Evolutionary conservation across 2,113 vertebrate genomes (phyloP).

Genomic region (Rhynchomys soricoides): DNA sequence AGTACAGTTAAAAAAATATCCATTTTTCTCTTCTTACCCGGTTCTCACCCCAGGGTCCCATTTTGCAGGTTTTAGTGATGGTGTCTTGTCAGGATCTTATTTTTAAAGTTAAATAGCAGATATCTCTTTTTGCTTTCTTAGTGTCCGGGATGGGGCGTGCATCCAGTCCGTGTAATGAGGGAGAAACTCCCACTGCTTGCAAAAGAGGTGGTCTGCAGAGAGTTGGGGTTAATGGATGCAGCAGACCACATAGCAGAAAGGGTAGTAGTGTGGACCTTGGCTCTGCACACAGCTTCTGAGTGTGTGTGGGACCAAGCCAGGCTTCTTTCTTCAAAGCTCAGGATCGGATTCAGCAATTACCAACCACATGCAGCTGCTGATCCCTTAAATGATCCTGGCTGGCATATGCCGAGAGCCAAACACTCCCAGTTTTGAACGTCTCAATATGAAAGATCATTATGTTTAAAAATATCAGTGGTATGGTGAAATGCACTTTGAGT

Average conservation of each 20-base stretch:
- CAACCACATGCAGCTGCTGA: fast-evolving
- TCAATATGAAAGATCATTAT: background rate
- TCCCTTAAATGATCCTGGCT: background rate
- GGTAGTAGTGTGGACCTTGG: fast-evolving
- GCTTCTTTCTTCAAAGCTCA: background rate
- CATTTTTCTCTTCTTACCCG: background rate
- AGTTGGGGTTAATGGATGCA: background rate
- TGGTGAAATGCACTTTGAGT: slow-evolving; percentile 9
- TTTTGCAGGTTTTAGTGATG: slow-evolving; percentile 12
- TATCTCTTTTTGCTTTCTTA: background rate
- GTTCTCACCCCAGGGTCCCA: background rate
- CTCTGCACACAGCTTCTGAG: background rate
- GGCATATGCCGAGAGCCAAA: background rate
- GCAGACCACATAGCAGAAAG: background rate
- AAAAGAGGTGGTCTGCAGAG: no score
- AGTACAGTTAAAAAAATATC: background rate
- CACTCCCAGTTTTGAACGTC: background rate
- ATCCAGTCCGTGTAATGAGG: background rate
- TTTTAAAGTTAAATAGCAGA: background rate
- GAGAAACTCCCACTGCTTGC: background rate
- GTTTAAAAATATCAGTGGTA: slow-evolving; percentile 32
- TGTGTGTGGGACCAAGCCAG: background rate
- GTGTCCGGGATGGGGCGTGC: background rate
- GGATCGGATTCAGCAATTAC: background rate
- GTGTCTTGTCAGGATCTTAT: background rate